Percentiles rank a stretch among this genome's conserved stretches.
Evolutionary conservation across 2,888 invertebrate genomes (phyloP).

Genomic region (Melipona beecheii): DNA sequence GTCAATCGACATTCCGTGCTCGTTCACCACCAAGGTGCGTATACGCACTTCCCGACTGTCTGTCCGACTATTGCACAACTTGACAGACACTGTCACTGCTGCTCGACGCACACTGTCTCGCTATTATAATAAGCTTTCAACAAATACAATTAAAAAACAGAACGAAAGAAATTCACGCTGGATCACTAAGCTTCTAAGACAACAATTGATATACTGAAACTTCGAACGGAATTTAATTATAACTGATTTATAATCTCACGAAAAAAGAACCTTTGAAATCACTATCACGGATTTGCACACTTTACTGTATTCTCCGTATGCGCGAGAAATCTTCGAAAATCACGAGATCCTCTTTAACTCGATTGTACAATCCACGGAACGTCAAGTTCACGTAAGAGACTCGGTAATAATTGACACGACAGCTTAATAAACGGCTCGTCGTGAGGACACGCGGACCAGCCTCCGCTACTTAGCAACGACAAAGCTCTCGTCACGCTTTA

Average conservation of each 20-base stretch:
- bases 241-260: no score
- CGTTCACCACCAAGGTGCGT: conserved; percentile 20
- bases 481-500: conserved; percentile 42
- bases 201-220: no score
- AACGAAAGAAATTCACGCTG: neutral
- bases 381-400: neutral
- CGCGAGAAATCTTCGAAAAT: neutral
- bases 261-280: neutral
- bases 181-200: neutral
- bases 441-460: conserved; percentile 30
- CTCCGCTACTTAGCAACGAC: neutral
- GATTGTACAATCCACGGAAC: neutral
- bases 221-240: no score
- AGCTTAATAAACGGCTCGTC: conserved; percentile 10
- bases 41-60: neutral
- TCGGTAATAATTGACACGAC: conserved; percentile 9
- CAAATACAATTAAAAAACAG: neutral
- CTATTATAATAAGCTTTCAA: neutral
- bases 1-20: conserved; percentile 48
- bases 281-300: neutral
- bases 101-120: neutral
- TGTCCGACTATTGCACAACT: conserved; percentile 24
- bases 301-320: neutral
- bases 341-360: neutral
- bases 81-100: neutral